phyloP scores from a whole-genome alignment of 2,797 vertebrate species.

The Lagocephalus sceleratus region DNA sequence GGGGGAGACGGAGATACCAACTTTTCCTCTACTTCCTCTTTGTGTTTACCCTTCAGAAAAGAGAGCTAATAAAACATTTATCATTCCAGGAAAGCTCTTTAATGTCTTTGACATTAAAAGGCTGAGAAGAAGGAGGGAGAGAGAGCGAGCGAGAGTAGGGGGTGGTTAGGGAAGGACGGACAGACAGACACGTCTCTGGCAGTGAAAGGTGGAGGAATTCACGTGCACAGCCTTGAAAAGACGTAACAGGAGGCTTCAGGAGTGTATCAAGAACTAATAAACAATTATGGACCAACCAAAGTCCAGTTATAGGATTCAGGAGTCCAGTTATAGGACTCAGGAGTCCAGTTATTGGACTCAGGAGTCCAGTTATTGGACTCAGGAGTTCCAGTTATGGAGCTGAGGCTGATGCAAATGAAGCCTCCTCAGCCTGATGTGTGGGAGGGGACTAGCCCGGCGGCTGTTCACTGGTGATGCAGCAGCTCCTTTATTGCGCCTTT shows the following conservation, averaged over 20 bases:
- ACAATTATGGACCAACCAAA: slow-evolving; percentile 9
- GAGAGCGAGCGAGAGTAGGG: slow-evolving; percentile 15
- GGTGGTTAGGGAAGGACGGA: slow-evolving; percentile 35
- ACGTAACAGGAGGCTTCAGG: slow-evolving; percentile 1
- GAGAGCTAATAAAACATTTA: slow-evolving; percentile 77
- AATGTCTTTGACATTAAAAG: slow-evolving; percentile 72
- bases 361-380: too few species aligned
- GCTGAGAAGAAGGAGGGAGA: slow-evolving; percentile 36
- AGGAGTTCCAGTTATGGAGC: too few species aligned
- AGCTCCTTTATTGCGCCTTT: too few species aligned
- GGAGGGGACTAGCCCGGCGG: too few species aligned
- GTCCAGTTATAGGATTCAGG: too few species aligned
- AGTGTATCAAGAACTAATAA: slow-evolving; percentile 11
- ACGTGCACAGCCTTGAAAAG: slow-evolving; percentile 19
- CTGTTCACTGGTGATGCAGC: too few species aligned
- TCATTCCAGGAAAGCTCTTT: slow-evolving; percentile 74
- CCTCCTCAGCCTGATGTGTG: too few species aligned
- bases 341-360: too few species aligned
- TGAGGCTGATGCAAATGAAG: slow-evolving; percentile 8
- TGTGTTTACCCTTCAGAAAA: slow-evolving; percentile 76
- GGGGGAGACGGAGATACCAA: slow-evolving; percentile 54
- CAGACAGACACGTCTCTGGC: slow-evolving; percentile 26
- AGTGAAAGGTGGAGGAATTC: slow-evolving; percentile 1
- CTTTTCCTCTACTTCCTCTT: slow-evolving; percentile 65
- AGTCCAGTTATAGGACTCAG: too few species aligned